Conservation (phyloP, 2,888 invertebrate species). For the Anthophora plumipes region DNA sequence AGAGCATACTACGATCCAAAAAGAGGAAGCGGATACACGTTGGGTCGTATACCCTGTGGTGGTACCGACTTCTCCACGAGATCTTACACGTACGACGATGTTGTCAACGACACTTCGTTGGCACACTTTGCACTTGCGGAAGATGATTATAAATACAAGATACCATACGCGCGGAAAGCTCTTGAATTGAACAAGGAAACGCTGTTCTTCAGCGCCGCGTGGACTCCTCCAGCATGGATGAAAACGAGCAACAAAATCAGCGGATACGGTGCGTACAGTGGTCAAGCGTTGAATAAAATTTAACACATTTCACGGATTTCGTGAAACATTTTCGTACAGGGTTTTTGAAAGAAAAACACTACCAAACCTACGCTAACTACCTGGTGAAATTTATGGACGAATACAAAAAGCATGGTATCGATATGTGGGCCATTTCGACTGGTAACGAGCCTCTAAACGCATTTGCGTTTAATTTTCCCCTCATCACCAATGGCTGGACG, state of each 20-base stretch:
- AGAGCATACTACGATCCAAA: constrained; percentile 90
- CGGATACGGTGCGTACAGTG: constrained; percentile 2
- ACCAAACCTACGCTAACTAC: constrained; percentile 93
- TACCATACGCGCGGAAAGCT: constrained; percentile 85
- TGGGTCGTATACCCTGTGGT: constrained; percentile 93
- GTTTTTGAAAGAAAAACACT: constrained; percentile 86
- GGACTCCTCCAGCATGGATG: constrained; percentile 91
- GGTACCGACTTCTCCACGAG: constrained; percentile 94
- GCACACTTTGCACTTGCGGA: constrained; percentile 87
- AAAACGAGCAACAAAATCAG: constrained; percentile 86
- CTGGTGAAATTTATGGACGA: constrained; percentile 91
- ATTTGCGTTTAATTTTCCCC: constrained; percentile 80
- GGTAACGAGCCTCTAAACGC: constrained; percentile 94
- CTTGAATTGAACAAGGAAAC: constrained; percentile 80
- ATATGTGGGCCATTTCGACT: constrained; percentile 93
- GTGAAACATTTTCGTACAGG: too few species aligned
- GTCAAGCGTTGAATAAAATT: neutral
- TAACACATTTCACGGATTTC: too few species aligned
- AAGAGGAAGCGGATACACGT: constrained; percentile 92
- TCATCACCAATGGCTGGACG: constrained; percentile 92
- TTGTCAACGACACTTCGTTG: constrained; percentile 87
- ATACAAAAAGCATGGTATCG: constrained; percentile 88
- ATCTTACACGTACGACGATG: constrained; percentile 92
- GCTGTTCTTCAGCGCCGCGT: constrained; percentile 86
- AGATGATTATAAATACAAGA: constrained; percentile 90